These are phyloP conservation scores for Pammene fasciana DNA, from an alignment of 2,888 invertebrate species.

Conservation along the genomic window DNA sequence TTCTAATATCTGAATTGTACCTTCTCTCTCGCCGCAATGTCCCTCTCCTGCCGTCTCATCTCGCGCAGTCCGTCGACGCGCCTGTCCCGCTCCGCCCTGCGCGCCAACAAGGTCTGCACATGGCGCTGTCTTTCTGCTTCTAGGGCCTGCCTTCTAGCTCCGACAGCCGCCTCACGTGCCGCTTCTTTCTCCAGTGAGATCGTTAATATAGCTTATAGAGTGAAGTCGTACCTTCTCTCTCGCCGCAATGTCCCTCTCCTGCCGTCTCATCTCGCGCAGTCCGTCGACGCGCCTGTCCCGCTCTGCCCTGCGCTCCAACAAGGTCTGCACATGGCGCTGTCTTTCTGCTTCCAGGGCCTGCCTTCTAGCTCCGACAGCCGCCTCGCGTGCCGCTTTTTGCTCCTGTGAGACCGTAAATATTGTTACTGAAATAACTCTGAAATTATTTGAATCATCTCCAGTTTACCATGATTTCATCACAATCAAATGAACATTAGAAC, in stretches of 20 bases:
- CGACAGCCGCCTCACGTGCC: conserved; percentile 97
- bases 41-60: conserved; percentile 89
- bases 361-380: conserved; percentile 95
- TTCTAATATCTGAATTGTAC: conserved; percentile 63
- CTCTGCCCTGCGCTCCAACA: conserved; percentile 91
- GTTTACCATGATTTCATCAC: no score
- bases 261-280: conserved; percentile 88
- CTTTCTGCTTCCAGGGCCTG: conserved; percentile 93
- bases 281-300: conserved; percentile 90
- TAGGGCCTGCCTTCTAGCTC: conserved; percentile 91
- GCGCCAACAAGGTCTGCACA: conserved; percentile 91
- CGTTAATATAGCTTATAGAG: neutral
- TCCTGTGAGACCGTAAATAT: conserved; percentile 83
- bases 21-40: conserved; percentile 90
- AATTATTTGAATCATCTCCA: no score
- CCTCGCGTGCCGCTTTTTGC: conserved; percentile 97
- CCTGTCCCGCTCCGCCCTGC: conserved; percentile 90
- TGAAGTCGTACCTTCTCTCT: conserved; percentile 86
- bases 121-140: conserved; percentile 92
- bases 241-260: conserved; percentile 89
- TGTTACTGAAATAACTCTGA: no score
- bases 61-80: conserved; percentile 88
- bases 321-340: conserved; percentile 87
- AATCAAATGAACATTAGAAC: no score
- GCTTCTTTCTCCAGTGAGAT: conserved; percentile 92